Evolutionary conservation across 2,113 vertebrate species (phyloP).

Genomic region (Galeopterus variegatus): DNA sequence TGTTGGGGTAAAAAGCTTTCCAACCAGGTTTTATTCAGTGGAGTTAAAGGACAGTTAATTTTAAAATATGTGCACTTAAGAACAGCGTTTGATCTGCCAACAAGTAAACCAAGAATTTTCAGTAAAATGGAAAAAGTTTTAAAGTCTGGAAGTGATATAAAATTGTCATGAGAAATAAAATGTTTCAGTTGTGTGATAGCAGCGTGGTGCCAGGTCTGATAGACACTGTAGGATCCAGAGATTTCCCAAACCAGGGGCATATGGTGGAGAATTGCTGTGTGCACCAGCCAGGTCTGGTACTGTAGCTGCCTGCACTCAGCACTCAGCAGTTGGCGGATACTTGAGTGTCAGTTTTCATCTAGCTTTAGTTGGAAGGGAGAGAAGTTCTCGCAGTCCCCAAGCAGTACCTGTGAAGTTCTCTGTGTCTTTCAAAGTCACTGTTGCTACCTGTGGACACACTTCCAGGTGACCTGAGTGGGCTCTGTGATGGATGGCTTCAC

Average conservation of each 20-base stretch:
- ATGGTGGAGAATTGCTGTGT: slow-evolving; percentile 7
- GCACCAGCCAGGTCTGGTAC: not conserved
- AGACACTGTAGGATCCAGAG: slow-evolving; percentile 44
- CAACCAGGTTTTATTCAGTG: slow-evolving; percentile 69
- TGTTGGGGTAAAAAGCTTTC: slow-evolving; percentile 71
- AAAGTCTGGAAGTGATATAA: slow-evolving; percentile 82
- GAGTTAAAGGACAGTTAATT: slow-evolving; percentile 78
- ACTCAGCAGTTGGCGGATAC: not conserved
- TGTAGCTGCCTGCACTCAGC: not conserved
- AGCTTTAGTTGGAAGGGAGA: slow-evolving; percentile 49
- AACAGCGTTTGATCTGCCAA: slow-evolving; percentile 71
- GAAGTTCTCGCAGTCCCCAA: not conserved
- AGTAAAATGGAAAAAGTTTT: slow-evolving; percentile 80
- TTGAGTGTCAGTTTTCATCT: slow-evolving; percentile 44
- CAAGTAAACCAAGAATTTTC: slow-evolving; percentile 80
- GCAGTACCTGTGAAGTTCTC: not conserved
- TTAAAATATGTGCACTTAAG: slow-evolving; percentile 80
- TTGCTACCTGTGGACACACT: not conserved
- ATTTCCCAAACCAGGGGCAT: not conserved
- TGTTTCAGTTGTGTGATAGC: slow-evolving; percentile 77
- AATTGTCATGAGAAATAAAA: slow-evolving; percentile 83
- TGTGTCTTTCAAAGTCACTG: not conserved
- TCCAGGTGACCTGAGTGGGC: not conserved
- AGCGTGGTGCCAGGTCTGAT: slow-evolving; percentile 73
- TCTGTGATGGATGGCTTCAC: not conserved